Evolutionary conservation across 1,140 invertebrate species (phyloP).

Genomic region (Atta texana): DNA sequence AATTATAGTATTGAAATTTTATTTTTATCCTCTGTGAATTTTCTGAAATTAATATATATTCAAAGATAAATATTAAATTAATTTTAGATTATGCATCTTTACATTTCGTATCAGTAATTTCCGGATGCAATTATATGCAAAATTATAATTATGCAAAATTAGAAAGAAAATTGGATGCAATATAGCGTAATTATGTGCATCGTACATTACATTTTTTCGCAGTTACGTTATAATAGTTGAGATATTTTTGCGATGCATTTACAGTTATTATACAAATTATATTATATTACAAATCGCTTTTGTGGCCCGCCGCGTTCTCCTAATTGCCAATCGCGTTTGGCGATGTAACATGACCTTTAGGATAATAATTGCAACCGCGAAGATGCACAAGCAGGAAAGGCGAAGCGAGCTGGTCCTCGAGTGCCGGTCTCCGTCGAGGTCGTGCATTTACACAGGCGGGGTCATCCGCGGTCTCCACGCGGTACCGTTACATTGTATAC

Average conservation of each 20-base stretch:
- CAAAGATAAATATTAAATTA: neutral
- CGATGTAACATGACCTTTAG: neutral
- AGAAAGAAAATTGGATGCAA: neutral
- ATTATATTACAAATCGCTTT: slow-evolving; percentile 18
- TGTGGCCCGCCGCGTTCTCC: neutral
- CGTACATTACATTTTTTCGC: neutral
- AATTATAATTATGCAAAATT: neutral
- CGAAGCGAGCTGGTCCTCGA: slow-evolving; percentile 65
- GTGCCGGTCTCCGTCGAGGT: slow-evolving; percentile 81
- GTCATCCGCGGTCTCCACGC: slow-evolving; percentile 82
- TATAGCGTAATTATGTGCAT: neutral
- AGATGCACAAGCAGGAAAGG: slow-evolving; percentile 43
- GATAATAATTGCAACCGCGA: neutral
- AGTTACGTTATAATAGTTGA: neutral
- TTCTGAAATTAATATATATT: neutral
- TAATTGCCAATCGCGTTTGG: slow-evolving; percentile 13
- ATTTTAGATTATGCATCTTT: neutral
- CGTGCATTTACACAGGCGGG: slow-evolving; percentile 85
- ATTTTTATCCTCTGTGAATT: neutral
- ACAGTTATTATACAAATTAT: neutral
- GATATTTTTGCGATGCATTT: neutral
- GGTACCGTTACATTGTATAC: slow-evolving; percentile 83
- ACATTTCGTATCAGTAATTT: neutral
- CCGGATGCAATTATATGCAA: neutral
- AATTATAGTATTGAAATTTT: neutral